Evolutionary conservation across 2,113 vertebrate species (phyloP).

Genomic region (Cavia aperea): DNA sequence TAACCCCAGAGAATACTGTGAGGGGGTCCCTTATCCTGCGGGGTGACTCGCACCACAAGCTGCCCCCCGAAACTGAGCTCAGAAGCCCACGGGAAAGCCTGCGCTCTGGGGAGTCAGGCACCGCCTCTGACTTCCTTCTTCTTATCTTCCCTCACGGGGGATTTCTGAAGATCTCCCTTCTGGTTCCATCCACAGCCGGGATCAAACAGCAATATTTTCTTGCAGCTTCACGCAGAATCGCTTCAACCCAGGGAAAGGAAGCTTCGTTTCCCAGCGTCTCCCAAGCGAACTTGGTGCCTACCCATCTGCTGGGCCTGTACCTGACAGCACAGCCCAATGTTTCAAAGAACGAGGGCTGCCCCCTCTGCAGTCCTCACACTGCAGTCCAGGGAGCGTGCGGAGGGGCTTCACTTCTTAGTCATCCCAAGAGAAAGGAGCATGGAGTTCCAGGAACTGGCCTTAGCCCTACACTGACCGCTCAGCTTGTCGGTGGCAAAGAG

Average conservation of each 20-base stretch:
- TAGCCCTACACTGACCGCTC: neutral
- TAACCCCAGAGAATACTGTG: neutral
- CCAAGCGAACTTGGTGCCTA: neutral
- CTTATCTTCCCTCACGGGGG: neutral
- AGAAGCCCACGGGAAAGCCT: neutral
- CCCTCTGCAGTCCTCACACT: too few species aligned
- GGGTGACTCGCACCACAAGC: neutral
- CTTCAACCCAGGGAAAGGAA: neutral
- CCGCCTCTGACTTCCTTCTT: neutral
- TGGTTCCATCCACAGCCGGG: neutral
- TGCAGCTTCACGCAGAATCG: neutral
- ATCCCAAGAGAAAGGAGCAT: neutral
- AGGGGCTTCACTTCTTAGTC: neutral
- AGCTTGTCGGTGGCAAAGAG: neutral
- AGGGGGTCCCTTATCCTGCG: fast-evolving
- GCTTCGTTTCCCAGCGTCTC: too few species aligned
- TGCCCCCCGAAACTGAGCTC: neutral
- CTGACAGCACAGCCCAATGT: too few species aligned
- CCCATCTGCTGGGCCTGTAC: neutral
- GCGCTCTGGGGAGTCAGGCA: neutral
- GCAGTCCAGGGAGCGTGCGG: fast-evolving
- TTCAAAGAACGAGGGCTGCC: neutral
- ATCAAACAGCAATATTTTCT: neutral
- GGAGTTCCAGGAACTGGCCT: neutral
- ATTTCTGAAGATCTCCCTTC: neutral